Evolutionary conservation across 2,888 invertebrate species (phyloP).

Genomic region (Malachius bipustulatus): DNA sequence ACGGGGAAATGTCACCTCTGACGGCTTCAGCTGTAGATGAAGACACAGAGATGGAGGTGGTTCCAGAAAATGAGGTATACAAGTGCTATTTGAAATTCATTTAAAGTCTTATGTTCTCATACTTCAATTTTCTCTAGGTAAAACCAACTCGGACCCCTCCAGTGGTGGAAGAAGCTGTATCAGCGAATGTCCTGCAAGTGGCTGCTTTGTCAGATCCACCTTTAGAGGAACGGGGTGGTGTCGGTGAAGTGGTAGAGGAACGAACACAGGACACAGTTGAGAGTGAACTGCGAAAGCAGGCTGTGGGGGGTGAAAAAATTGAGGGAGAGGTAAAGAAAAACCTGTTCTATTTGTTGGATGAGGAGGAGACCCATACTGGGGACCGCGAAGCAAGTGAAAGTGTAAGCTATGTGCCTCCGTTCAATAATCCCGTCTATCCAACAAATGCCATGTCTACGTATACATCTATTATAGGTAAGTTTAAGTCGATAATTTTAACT

Average conservation of each 20-base stretch:
- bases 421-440: constrained; percentile 38
- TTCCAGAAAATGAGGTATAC: too few species aligned
- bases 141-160: background rate
- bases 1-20: constrained; percentile 8
- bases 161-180: constrained; percentile 8
- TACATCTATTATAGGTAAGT: constrained; percentile 32
- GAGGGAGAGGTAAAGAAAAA: constrained; percentile 18
- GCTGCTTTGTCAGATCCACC: too few species aligned
- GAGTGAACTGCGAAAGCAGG: constrained; percentile 10
- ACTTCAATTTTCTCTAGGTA: too few species aligned
- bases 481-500: constrained; percentile 3
- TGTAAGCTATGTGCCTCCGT: constrained; percentile 35
- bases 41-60: background rate
- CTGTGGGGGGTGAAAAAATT: constrained; percentile 5
- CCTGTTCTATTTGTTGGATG: constrained; percentile 34
- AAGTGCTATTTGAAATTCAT: too few species aligned
- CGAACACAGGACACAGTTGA: constrained; percentile 9
- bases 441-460: constrained; percentile 32
- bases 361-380: constrained; percentile 30
- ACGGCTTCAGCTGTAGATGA: background rate
- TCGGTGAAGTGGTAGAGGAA: constrained; percentile 11
- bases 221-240: too few species aligned
- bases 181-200: too few species aligned
- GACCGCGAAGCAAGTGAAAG: constrained; percentile 15
- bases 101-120: too few species aligned